A percentile compares a stretch with the other conserved stretches of the same genome.
These are phyloP conservation scores for Macrotis lagotis DNA, from an alignment of 2,113 vertebrate species.

Conservation along the genomic window DNA sequence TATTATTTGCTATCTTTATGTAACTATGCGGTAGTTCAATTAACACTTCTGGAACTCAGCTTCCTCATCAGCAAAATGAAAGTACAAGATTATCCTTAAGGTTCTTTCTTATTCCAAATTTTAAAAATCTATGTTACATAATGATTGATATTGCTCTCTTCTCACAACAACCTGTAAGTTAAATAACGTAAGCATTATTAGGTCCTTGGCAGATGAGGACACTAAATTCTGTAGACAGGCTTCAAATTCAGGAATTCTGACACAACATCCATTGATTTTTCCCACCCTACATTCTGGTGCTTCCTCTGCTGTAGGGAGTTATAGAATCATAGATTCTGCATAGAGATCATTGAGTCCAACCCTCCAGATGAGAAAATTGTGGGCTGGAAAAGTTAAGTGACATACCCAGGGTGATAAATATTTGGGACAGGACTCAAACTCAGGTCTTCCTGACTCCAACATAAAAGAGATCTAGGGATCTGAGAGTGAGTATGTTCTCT, in stretches of 20 bases:
- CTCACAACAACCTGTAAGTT: neutral
- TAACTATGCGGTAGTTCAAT: neutral
- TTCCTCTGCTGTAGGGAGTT: neutral
- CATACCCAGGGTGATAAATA: neutral
- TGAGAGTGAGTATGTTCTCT: neutral
- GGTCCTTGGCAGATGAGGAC: neutral
- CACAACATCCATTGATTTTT: neutral
- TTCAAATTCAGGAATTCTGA: neutral
- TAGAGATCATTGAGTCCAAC: neutral
- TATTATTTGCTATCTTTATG: neutral
- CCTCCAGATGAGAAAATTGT: neutral
- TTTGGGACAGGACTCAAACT: neutral
- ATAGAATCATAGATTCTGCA: neutral
- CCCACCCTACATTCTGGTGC: constrained; percentile 5
- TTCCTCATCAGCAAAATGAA: neutral
- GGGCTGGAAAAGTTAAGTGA: neutral
- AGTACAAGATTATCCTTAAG: neutral
- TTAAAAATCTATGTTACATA: neutral
- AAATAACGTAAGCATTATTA: neutral
- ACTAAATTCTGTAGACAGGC: neutral
- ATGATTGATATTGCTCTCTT: neutral
- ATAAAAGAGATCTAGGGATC: neutral
- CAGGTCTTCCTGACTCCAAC: neutral
- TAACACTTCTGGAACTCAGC: neutral
- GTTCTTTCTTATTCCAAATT: neutral